phyloP scores from a whole-genome alignment of 2,888 invertebrate species.

The Plagodis dolabraria region DNA sequence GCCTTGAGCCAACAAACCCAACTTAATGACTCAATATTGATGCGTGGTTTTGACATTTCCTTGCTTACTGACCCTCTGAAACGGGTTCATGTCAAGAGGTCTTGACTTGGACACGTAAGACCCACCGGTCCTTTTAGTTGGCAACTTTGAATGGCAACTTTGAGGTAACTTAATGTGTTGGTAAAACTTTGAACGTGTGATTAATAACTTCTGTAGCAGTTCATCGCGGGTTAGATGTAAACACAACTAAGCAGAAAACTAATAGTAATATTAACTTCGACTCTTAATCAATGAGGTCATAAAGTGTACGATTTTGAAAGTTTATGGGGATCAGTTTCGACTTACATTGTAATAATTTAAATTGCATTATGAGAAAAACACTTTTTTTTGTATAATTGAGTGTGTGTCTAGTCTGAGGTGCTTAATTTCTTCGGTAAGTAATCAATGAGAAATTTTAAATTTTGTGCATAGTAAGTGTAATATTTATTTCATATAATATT shows the following conservation, averaged over 20 bases:
- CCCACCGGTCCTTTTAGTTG: constrained; percentile 55
- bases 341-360: no score
- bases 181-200: constrained; percentile 45
- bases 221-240: constrained; percentile 16
- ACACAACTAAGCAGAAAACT: background rate
- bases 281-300: no score
- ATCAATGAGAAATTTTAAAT: no score
- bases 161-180: constrained; percentile 50
- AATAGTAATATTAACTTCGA: no score
- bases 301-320: no score
- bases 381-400: no score
- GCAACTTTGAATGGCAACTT: constrained; percentile 58
- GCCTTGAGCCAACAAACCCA: constrained; percentile 60
- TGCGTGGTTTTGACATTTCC: constrained; percentile 77
- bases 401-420: no score
- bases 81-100: constrained; percentile 45
- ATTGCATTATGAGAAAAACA: no score
- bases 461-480: no score
- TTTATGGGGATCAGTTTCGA: no score
- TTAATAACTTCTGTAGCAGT: constrained; percentile 48
- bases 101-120: constrained; percentile 43
- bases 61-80: constrained; percentile 66
- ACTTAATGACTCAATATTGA: constrained; percentile 75
- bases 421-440: no score
- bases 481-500: no score